Base-by-base conservation (phyloP, 35 echinoderm and acorn worm species). In the Anneissia japonica region DNA sequence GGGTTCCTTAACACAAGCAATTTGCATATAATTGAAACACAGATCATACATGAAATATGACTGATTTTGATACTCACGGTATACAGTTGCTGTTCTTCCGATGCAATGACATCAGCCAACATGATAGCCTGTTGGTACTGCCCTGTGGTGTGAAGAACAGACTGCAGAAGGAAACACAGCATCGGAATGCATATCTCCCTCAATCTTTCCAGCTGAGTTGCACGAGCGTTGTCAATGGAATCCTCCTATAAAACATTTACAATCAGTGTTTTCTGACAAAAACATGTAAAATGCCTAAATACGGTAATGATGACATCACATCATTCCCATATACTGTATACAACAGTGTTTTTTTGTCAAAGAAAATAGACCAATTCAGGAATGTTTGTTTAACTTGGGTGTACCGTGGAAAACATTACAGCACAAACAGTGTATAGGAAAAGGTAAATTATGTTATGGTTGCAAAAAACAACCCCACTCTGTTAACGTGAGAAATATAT, bases 21-120 rank as follows among this genome's bases (percentile, higher is more conserved):
- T 31, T 32, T 51, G 41, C 4, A 72, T n/a, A 16, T n/a, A 13
- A 72, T n/a, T 72, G 13, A 13, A 72, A 73, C 30, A 29, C 19
- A 73, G 19, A 73, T 29, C 10, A 11, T 10, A 31, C 30, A 31
- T 29, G 6, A 37, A 31, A 35, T 31, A 80, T 0, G 26, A 31
- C 13, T 83, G n/a, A 83, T 34, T 83, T 16, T 51, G 30, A 12
- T 16, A 35, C 82, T 76, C 75, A 93, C 95, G 88, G 88, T 93
- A 75, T 97, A 97, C 1, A 97, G 86, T 73, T 97, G 91, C 39
- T 91, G 81, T 75, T 93, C 80, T 74, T 97, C 95, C 1, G 91
- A 93, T 46, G 95, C 95, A n/a, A 97, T 88, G 34, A 91, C 79
- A 46, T 97, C 95, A 64, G 95, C 95, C 32, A 97, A 80, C n/a